Evolutionary conservation across 2,888 invertebrate species (phyloP).

Genomic region (Drosophila vallismaia): DNA sequence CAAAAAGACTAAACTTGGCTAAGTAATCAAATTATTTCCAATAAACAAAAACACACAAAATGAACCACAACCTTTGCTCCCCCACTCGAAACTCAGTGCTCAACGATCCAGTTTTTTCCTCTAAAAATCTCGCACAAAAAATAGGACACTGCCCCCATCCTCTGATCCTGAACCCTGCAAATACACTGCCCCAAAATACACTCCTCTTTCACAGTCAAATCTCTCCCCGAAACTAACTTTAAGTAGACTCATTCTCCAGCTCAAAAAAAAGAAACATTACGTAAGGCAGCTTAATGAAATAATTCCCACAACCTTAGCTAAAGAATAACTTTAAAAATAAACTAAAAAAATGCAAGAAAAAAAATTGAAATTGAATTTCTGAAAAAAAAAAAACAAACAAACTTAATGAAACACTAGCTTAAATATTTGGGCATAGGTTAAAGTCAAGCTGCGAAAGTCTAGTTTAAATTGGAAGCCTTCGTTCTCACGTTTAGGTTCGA

Average conservation of each 20-base stretch:
- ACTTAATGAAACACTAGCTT: constrained; percentile 49
- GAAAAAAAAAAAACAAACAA: constrained; percentile 31
- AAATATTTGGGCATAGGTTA: constrained; percentile 66
- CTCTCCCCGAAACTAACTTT: constrained; percentile 55
- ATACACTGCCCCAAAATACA: constrained; percentile 3
- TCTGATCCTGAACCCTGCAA: background rate
- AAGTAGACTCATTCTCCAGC: constrained; percentile 67
- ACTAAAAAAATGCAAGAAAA: constrained; percentile 21
- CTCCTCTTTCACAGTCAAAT: constrained; percentile 19
- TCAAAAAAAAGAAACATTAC: constrained; percentile 43
- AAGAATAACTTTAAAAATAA: constrained; percentile 32
- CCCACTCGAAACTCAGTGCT: constrained; percentile 33
- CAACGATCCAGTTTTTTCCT: constrained; percentile 26
- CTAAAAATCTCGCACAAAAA: constrained; percentile 8
- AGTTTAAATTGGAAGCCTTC: constrained; percentile 39
- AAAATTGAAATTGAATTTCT: constrained; percentile 72
- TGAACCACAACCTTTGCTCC: constrained; percentile 18
- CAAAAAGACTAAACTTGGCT: constrained; percentile 61
- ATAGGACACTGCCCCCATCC: constrained; percentile 52
- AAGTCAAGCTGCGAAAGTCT: constrained; percentile 45
- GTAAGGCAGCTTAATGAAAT: constrained; percentile 55
- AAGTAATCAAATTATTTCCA: constrained; percentile 25
- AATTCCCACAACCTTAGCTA: constrained; percentile 47
- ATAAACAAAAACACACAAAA: background rate
- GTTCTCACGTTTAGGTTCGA: constrained; percentile 27